Evolutionary conservation across 1,140 invertebrate genomes (phyloP).

Genomic region (Mya arenaria): DNA sequence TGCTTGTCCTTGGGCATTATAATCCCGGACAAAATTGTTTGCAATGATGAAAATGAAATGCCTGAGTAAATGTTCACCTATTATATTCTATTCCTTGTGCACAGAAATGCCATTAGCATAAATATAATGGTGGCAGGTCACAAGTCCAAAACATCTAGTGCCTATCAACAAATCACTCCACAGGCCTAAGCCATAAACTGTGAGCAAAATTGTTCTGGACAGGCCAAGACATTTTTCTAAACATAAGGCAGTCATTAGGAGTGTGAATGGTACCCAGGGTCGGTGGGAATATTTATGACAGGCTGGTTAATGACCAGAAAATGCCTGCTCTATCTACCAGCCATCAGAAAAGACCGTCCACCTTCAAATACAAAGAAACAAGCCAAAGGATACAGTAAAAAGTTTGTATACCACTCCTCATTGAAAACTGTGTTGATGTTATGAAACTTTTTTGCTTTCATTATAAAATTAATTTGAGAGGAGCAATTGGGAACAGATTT

Average conservation of each 20-base stretch:
- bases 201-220: neutral
- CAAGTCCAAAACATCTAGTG: neutral
- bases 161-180: neutral
- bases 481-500: no score
- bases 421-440: no score
- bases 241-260: neutral
- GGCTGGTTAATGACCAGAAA: constrained; percentile 24
- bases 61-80: constrained; percentile 14
- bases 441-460: no score
- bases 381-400: no score
- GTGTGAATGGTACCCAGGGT: neutral
- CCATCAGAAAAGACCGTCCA: no score
- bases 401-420: no score
- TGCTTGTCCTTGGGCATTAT: neutral
- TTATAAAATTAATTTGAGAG: no score
- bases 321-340: constrained; percentile 17
- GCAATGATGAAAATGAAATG: no score
- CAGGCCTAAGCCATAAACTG: neutral
- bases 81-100: neutral
- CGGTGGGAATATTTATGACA: constrained; percentile 38
- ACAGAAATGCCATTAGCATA: no score
- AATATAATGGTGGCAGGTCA: neutral
- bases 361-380: no score
- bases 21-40: neutral
- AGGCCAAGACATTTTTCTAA: neutral